Percentiles rank a stretch among this genome's conserved stretches.
phyloP scores from a whole-genome alignment of 2,888 invertebrate species.

The Spisula solida region DNA sequence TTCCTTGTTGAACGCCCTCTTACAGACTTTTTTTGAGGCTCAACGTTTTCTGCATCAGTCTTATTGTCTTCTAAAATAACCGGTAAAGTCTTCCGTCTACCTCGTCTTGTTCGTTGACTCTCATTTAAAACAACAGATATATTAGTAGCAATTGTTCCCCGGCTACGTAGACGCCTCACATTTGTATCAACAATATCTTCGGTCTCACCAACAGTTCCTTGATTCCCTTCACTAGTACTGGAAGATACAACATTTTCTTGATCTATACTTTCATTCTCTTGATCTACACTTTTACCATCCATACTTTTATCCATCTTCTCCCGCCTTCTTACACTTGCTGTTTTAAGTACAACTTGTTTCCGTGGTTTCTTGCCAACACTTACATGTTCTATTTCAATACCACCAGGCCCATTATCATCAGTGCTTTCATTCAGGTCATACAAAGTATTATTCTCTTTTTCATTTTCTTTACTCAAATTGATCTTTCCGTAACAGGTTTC shows the following conservation, averaged over 20 bases:
- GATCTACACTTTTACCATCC: neutral
- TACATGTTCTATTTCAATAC: neutral
- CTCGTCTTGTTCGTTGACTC: neutral
- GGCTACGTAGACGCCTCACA: neutral
- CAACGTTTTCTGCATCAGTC: neutral
- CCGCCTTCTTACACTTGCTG: neutral
- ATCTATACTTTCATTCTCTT: constrained; percentile 28
- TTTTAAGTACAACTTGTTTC: neutral
- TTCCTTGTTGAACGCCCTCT: neutral
- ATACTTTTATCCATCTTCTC: neutral
- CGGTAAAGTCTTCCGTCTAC: neutral
- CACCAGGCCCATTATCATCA: constrained; percentile 1
- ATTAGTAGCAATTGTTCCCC: neutral
- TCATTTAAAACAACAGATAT: neutral
- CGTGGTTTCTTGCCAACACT: neutral
- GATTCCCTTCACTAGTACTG: constrained; percentile 32
- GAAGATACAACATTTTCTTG: constrained; percentile 56
- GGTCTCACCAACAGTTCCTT: neutral
- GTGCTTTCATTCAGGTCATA: constrained; percentile 23
- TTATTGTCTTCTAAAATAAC: neutral
- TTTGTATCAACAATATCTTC: neutral
- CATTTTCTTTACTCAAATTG: neutral
- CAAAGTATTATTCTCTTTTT: neutral
- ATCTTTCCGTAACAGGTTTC: constrained; percentile 24
- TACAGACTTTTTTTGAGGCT: neutral